Evolutionary conservation across 2,888 invertebrate genomes (phyloP), one percentile per base, ranked within the genome.

Genomic region (Noctuana brunneofusca): DNA sequence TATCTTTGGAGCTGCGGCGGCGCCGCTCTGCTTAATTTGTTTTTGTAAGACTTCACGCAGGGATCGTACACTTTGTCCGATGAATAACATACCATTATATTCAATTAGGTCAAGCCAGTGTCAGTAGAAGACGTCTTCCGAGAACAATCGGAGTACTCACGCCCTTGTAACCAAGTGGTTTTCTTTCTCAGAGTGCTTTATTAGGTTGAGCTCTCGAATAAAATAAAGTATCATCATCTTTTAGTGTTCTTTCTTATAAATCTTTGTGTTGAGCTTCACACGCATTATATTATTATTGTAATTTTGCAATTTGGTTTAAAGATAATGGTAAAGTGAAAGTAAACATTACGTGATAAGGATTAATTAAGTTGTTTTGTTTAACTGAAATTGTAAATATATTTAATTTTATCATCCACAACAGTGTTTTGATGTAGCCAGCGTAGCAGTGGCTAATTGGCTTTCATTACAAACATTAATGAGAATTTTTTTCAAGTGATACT

Each of bases 41-140:
- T 83, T 80, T 86, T 82, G 80, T 85, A 80, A 83, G 79, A 76
- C 79, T 80, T 78, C 79, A 73, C 74, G 75, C 75, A 76, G 81
- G 82, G 81, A 81, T 80, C 79, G 71, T 50, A 50, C 73, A 71
- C 75, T 43, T 43, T 43, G 43, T 43, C 43, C 78, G 79, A 78
- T 80, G 86, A 84, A 89, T 86, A 87, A 87, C 78, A 83, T 79
- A 78, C 85, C 81, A 89, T 91, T 90, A 91, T 89, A 86, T 87
- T 86, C 87, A 91, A 91, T 89, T 89, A 85, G 90, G 90, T 89
- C 89, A 91, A 83, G 84, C 75, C 83, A 76, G 82, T 83, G 83
- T 81, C 86, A 80, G 88, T 76, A 77, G 79, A 80, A 84, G 80
- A 83, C 74, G 75, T 80, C 78, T 87, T 84, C 83, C 76, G 81